A percentile compares a stretch with the other conserved stretches of the same genome.
phyloP scores from a whole-genome alignment of 2,888 invertebrate genomes.

The Melitaea athalia region DNA sequence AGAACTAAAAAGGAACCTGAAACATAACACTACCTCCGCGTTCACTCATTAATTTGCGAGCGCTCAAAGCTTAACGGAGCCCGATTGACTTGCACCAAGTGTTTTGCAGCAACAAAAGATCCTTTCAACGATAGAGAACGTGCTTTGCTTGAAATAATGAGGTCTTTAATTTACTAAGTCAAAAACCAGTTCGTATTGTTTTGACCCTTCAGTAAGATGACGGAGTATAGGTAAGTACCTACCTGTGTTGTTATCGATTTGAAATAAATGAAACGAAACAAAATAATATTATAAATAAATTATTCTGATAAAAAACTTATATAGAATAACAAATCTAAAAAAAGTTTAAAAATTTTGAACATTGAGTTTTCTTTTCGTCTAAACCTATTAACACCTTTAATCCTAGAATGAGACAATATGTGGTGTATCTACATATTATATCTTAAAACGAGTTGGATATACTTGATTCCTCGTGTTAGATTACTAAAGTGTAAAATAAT shows the following conservation, averaged over 20 bases:
- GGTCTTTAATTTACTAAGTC: slow-evolving; percentile 69
- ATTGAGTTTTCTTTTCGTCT: too few relatives aligned
- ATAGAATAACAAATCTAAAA: too few relatives aligned
- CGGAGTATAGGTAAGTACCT: background rate
- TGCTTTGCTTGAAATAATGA: slow-evolving; percentile 74
- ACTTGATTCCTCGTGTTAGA: slow-evolving; percentile 11
- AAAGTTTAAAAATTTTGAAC: too few relatives aligned
- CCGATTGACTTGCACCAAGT: slow-evolving; percentile 76
- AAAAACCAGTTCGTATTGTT: slow-evolving; percentile 49
- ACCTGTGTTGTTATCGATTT: slow-evolving; percentile 12
- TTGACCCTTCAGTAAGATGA: slow-evolving; percentile 43
- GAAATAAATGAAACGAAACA: background rate
- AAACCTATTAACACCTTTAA: too few relatives aligned
- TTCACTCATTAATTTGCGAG: slow-evolving; percentile 75
- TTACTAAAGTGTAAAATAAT: background rate
- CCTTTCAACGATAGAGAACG: slow-evolving; percentile 69
- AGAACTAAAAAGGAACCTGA: slow-evolving; percentile 52
- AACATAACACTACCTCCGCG: slow-evolving; percentile 59
- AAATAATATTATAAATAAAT: too few relatives aligned
- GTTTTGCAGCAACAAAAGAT: slow-evolving; percentile 75
- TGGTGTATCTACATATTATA: background rate
- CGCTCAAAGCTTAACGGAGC: slow-evolving; percentile 64
- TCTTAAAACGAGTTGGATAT: slow-evolving; percentile 7
- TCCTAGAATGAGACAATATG: too few relatives aligned
- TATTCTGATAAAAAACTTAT: too few relatives aligned